Conservation (phyloP, 1,140 invertebrate species). For the Magallana ariakensis region DNA sequence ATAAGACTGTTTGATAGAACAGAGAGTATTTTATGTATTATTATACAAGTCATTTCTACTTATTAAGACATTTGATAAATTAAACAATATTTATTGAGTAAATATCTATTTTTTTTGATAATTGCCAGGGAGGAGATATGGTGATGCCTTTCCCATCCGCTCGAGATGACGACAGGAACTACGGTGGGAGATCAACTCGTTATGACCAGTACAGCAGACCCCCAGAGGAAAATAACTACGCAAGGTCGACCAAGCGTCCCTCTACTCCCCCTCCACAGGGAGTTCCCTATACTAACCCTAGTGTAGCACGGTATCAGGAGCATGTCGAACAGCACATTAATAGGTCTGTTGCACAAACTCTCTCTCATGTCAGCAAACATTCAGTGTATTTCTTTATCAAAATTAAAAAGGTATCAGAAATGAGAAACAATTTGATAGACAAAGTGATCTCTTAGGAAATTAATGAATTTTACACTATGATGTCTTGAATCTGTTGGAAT, state of each 20-base stretch:
- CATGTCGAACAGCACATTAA: constrained; percentile 69
- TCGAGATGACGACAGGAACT: constrained; percentile 47
- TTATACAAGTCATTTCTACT: too few relatives aligned
- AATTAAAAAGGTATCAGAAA: too few relatives aligned
- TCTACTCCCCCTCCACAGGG: constrained; percentile 49
- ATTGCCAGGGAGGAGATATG: constrained; percentile 43
- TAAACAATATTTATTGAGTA: too few relatives aligned
- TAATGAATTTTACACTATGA: too few relatives aligned
- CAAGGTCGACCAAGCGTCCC: constrained; percentile 53
- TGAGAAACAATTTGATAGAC: too few relatives aligned
- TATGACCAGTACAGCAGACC: constrained; percentile 36
- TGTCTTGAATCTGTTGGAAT: too few relatives aligned
- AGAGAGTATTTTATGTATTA: too few relatives aligned
- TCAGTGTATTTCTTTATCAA: not conserved
- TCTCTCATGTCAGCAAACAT: not conserved
- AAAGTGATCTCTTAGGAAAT: too few relatives aligned
- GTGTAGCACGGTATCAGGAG: constrained; percentile 60
- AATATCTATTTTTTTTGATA: not conserved
- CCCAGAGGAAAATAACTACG: constrained; percentile 36
- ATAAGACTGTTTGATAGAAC: too few relatives aligned
- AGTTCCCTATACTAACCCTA: constrained; percentile 52
- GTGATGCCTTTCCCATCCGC: constrained; percentile 51
- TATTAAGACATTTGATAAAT: too few relatives aligned
- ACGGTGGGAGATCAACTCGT: constrained; percentile 3
- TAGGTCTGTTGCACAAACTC: constrained; percentile 59